phyloP scores from a whole-genome alignment of 2,113 vertebrate species.

The Bos javanicus region DNA sequence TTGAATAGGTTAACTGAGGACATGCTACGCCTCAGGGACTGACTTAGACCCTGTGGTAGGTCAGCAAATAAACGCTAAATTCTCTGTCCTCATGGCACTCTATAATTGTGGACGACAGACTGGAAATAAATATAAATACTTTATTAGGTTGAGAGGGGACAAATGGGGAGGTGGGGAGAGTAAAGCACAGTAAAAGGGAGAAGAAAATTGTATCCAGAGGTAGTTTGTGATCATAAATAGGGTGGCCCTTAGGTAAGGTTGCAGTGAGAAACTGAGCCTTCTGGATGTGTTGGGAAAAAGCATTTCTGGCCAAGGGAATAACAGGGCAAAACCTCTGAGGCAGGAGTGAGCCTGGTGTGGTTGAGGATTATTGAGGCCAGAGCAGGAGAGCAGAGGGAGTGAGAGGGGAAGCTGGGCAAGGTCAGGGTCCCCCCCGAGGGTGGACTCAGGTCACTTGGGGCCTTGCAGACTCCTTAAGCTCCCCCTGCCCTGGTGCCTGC shows the following conservation, averaged over 20 bases:
- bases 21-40: background rate
- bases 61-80: background rate
- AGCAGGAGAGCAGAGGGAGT: background rate
- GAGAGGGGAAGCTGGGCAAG: too few relatives aligned
- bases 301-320: background rate
- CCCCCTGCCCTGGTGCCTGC: too few relatives aligned
- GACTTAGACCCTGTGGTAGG: background rate
- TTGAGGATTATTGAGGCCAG: background rate
- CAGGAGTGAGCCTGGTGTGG: fast-evolving
- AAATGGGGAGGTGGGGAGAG: fast-evolving
- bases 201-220: background rate
- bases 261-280: fast-evolving
- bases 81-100: fast-evolving
- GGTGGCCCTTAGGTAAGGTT: background rate
- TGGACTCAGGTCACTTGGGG: fast-evolving
- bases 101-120: background rate
- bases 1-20: background rate
- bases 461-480: background rate
- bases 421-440: fast-evolving
- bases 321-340: background rate
- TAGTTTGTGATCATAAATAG: background rate
- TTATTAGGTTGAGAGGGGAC: background rate
- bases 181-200: background rate
- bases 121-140: too few relatives aligned
- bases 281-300: fast-evolving